Evolutionary conservation across 2,888 invertebrate genomes (phyloP), one percentile per base, ranked within the genome.

Genomic region (Chalcosyrphus nemorum): DNA sequence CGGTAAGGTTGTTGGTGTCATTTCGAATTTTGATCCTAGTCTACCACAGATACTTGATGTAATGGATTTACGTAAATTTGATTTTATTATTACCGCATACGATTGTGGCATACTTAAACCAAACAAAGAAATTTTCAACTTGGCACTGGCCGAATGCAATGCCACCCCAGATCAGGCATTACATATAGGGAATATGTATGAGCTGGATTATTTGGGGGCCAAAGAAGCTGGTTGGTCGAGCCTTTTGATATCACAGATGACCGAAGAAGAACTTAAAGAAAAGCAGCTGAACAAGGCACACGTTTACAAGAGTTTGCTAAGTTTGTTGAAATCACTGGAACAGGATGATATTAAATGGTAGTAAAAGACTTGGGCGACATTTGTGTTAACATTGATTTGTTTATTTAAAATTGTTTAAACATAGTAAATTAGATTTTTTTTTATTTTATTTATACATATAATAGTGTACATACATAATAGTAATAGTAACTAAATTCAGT

Each of bases 1-100:
- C 2, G 88, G 88, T 17, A 91, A 91, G 71, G 86, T 76, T 24
- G 87, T 97, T 35, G 98, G 97, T 2, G 93, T 97, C 0, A 95
- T 98, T 86, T 98, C 98, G 0, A 98, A 98, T 92, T 97, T 95
- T 91, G 98, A 98, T 92, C 95, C 97, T 17, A 93, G 97, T 35
- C 92, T 98, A 1, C 92, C 93, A 57, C 92, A 92, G 11, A 94
- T 97, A 82, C 92, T 98, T 19, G 85, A 90, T 2, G 94, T 93
- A 87, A 92, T 95, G 65, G 93, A 93, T 47, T 90, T 98, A 38
- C 89, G 92, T 27, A 90, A 94, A 3, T 86, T 88, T 89, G 93
- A 95, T 86, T 98, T 98, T 92, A 92, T 97, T 52, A 81, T 97
- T 6, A 94, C 95, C 1, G 97, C 98, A 0, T 96, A 97, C 89